phyloP scores from a whole-genome alignment of 2,113 vertebrate species.

The Collichthys lucidus region DNA sequence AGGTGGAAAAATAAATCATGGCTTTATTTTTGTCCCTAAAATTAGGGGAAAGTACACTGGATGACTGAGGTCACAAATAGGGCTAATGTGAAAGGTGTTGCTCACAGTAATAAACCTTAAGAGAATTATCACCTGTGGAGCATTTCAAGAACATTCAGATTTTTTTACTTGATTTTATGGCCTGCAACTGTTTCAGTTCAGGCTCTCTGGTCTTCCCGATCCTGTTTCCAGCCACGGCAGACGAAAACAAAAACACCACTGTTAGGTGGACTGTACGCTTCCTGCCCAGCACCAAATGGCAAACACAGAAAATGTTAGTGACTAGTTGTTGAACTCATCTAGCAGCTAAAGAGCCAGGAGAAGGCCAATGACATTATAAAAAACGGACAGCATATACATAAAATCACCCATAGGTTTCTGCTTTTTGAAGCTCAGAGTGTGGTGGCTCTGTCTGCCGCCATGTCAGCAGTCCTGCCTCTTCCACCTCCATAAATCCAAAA shows the following conservation, averaged over 20 bases:
- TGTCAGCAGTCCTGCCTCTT: too few relatives aligned
- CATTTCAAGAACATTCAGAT: background rate
- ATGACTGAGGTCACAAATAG: background rate
- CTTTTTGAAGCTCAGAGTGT: too few relatives aligned
- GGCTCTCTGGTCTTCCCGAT: background rate
- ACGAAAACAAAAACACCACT: background rate
- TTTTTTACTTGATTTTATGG: background rate
- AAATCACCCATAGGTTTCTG: too few relatives aligned
- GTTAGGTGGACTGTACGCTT: too few relatives aligned
- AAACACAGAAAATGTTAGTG: too few relatives aligned
- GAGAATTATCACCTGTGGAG: background rate
- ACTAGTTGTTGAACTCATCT: background rate
- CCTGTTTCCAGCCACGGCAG: background rate
- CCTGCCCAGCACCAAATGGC: too few relatives aligned
- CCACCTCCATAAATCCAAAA: too few relatives aligned
- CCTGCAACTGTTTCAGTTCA: background rate
- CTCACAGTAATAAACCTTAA: too few relatives aligned
- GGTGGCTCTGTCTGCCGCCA: too few relatives aligned
- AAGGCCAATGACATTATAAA: background rate
- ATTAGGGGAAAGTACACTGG: background rate
- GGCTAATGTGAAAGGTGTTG: background rate
- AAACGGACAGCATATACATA: too few relatives aligned
- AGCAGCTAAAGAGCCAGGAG: background rate
- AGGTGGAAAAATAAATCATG: background rate
- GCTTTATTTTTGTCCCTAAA: background rate